A percentile compares a stretch with the other conserved stretches of the same genome.
Conservation (phyloP, 2,797 vertebrate genomes). For the Channallabes apus region DNA sequence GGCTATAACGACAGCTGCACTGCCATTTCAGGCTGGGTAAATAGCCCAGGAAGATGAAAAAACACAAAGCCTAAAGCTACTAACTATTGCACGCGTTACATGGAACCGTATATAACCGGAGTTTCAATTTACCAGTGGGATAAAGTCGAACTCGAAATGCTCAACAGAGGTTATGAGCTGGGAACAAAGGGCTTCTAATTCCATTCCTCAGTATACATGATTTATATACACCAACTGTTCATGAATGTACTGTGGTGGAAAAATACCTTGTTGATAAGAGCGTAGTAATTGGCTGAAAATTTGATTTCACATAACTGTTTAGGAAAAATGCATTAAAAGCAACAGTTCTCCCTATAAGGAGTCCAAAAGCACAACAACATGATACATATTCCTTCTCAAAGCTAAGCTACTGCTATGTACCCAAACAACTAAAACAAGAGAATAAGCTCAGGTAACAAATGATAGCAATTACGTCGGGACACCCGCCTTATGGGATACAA, state of each 20-base stretch:
- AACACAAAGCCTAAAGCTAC: constrained; percentile 33
- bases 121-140: constrained; percentile 24
- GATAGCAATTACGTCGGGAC: constrained; percentile 14
- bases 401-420: background rate
- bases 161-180: constrained; percentile 25
- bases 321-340: constrained; percentile 21
- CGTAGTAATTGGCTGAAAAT: constrained; percentile 28
- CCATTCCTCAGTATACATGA: constrained; percentile 8
- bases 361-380: background rate
- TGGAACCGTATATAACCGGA: constrained; percentile 2
- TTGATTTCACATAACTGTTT: constrained; percentile 20
- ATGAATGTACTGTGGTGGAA: background rate
- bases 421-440: background rate
- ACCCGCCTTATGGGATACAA: constrained; percentile 10
- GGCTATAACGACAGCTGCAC: constrained; percentile 38
- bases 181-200: constrained; percentile 14
- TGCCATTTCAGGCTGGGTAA: constrained; percentile 46
- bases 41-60: constrained; percentile 40
- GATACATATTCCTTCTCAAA: background rate
- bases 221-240: background rate
- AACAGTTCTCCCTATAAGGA: background rate
- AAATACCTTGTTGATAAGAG: constrained; percentile 18
- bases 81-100: constrained; percentile 15
- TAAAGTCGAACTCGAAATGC: background rate
- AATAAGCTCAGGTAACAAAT: constrained; percentile 23